Conservation (phyloP, 2,797 vertebrate species). For the Lacerta agilis region DNA sequence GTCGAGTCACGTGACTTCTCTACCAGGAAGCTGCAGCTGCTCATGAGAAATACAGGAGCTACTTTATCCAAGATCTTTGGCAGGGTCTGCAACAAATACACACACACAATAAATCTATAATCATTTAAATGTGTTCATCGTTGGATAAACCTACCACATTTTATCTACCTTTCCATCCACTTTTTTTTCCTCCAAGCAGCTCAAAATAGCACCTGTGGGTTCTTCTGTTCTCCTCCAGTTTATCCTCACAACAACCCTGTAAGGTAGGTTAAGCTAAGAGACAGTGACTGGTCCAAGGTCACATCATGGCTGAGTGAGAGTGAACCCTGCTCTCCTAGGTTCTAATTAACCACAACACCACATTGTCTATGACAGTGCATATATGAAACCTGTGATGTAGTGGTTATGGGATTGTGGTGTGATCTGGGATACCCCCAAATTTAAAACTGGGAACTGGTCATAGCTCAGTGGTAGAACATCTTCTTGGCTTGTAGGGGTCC, state of each 20-base stretch:
- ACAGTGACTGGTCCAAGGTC: no score
- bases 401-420: neutral
- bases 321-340: no score
- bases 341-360: no score
- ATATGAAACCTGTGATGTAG: neutral
- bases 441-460: neutral
- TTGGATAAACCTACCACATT: neutral
- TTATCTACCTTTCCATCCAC: no score
- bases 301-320: no score
- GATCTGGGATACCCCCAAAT: neutral
- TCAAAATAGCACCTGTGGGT: no score
- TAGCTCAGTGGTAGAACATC: no score
- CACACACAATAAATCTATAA: neutral
- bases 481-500: no score
- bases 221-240: neutral
- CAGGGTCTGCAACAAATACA: slow-evolving; percentile 80
- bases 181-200: no score
- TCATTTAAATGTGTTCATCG: neutral
- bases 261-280: no score
- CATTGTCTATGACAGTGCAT: no score
- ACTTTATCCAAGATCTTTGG: slow-evolving; percentile 92
- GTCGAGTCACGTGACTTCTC: slow-evolving; percentile 92
- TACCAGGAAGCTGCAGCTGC: slow-evolving; percentile 92
- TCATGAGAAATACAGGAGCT: slow-evolving; percentile 91
- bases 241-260: no score